Percentiles rank a stretch among this genome's conserved stretches.
These are phyloP conservation scores for Aepyceros melampus DNA, from an alignment of 2,113 vertebrate genomes.

Conservation along the genomic window DNA sequence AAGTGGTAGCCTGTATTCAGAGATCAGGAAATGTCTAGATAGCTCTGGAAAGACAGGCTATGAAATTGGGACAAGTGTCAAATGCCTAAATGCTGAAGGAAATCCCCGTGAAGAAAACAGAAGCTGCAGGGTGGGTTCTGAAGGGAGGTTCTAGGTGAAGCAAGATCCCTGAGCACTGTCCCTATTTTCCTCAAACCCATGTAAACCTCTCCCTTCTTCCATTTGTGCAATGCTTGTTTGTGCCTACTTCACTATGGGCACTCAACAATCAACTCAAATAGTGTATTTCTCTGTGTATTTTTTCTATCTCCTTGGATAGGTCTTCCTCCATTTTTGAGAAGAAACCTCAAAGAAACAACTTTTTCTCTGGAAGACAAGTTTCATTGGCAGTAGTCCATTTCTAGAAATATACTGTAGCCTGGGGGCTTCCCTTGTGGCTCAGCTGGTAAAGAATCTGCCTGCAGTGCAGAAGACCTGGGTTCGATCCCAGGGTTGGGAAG, in stretches of 20 bases:
- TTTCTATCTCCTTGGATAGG: background rate
- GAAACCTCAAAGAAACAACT: background rate
- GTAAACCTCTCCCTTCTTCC: background rate
- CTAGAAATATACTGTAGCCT: background rate
- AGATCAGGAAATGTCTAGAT: background rate
- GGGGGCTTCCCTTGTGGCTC: background rate
- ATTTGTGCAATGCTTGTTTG: background rate
- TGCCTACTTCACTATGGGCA: background rate
- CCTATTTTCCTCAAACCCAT: background rate
- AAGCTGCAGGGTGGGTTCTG: background rate
- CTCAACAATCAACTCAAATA: background rate
- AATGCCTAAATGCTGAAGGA: background rate
- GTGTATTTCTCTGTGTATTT: background rate
- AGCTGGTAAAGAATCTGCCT: background rate
- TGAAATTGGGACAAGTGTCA: background rate
- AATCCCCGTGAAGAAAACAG: background rate
- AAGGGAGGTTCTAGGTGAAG: background rate
- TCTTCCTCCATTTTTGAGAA: background rate
- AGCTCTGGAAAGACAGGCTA: background rate
- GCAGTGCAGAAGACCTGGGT: background rate
- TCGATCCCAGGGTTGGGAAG: rapidly evolving
- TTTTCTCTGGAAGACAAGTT: background rate
- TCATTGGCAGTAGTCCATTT: background rate
- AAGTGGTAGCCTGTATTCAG: background rate
- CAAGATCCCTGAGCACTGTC: background rate